Conservation (phyloP, 2,797 vertebrate species). For the Pygocentrus nattereri region DNA sequence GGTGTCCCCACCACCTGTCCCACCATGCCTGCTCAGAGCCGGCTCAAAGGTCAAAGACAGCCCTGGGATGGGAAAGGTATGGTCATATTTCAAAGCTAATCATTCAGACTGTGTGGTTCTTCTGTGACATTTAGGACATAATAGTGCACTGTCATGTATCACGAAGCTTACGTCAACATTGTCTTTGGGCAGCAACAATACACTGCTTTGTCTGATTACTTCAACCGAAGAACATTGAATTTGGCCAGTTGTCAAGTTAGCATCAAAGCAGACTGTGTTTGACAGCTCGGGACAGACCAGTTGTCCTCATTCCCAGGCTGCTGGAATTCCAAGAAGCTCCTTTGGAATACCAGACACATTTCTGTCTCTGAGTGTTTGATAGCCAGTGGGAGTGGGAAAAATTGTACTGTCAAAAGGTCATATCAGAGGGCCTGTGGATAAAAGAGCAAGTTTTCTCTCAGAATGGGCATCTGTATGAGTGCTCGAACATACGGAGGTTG, state of each 20-base stretch:
- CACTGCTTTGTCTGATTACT: constrained; percentile 6
- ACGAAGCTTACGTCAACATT: constrained; percentile 13
- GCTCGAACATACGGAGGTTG: not conserved
- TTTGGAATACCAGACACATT: constrained; percentile 52
- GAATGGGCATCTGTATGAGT: constrained; percentile 23
- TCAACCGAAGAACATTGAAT: constrained; percentile 30
- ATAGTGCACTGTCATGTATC: not conserved
- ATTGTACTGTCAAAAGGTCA: constrained; percentile 44
- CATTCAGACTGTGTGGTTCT: not conserved
- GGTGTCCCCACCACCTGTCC: constrained; percentile 87
- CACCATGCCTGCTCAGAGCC: constrained; percentile 90
- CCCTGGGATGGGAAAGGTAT: constrained; percentile 90
- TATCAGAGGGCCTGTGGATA: constrained; percentile 34
- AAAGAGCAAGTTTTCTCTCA: constrained; percentile 36
- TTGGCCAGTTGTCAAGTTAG: constrained; percentile 45
- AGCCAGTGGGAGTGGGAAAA: constrained; percentile 59
- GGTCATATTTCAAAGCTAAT: not conserved
- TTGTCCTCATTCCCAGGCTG: constrained; percentile 58
- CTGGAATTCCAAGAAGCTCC: constrained; percentile 60
- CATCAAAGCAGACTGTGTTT: constrained; percentile 57
- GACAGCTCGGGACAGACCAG: constrained; percentile 41
- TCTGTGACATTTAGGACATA: not conserved
- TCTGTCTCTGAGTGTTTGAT: constrained; percentile 22
- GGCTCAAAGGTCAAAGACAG: constrained; percentile 91
- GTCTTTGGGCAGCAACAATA: constrained; percentile 3